These are phyloP conservation scores for Microdon myrmicae DNA, from an alignment of 2,888 invertebrate species.

Conservation along the genomic window DNA sequence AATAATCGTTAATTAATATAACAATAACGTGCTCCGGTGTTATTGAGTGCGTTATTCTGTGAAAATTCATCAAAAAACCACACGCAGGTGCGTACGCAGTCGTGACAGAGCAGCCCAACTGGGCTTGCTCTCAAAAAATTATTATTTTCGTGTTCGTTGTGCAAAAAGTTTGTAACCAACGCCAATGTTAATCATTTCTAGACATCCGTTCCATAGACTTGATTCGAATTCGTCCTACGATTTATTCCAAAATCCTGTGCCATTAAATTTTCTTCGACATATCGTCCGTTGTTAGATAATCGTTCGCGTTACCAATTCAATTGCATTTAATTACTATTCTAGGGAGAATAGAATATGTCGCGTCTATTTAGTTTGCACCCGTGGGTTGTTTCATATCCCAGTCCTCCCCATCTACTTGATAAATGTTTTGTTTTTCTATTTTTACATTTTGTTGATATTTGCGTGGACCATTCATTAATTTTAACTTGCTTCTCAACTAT, in stretches of 20 bases:
- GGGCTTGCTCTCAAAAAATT: constrained; percentile 78
- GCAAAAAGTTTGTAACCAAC: constrained; percentile 39
- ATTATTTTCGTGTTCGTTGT: constrained; percentile 41
- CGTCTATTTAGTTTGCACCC: constrained; percentile 36
- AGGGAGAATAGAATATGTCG: constrained; percentile 10
- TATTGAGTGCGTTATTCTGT: constrained; percentile 55
- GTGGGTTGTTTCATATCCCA: too few species aligned
- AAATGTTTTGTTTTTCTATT: too few species aligned
- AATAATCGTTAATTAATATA: constrained; percentile 51
- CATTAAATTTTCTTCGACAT: constrained; percentile 18
- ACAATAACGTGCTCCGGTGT: constrained; percentile 51
- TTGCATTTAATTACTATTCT: constrained; percentile 36
- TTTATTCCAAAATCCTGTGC: constrained; percentile 9
- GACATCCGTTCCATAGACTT: constrained; percentile 2
- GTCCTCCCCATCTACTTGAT: too few species aligned
- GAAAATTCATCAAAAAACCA: constrained; percentile 67
- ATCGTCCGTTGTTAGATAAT: constrained; percentile 47
- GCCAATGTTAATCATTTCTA: constrained; percentile 30
- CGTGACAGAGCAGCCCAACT: constrained; percentile 86
- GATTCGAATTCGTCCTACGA: neutral
- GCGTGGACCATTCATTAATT: too few species aligned
- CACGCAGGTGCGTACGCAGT: constrained; percentile 98
- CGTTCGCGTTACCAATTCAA: constrained; percentile 15
- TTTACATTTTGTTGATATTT: too few species aligned
- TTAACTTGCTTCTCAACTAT: too few species aligned